Percentiles rank a stretch among this genome's conserved stretches.
phyloP scores from a whole-genome alignment of 2,113 vertebrate species.

The Callithrix jacchus region DNA sequence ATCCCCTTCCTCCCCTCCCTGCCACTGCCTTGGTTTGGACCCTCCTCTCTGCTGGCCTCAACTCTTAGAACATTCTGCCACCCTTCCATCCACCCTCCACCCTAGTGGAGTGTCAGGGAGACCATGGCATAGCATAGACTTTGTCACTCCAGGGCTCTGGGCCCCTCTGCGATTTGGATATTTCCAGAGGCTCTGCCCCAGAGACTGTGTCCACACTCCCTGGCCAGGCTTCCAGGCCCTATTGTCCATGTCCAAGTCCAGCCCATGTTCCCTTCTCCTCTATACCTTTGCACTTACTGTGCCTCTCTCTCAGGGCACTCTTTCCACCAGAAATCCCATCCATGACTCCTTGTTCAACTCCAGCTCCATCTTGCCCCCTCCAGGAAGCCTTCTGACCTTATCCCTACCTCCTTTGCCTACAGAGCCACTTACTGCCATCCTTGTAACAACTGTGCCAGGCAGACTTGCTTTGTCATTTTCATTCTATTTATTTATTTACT shows the following conservation, averaged over 20 bases:
- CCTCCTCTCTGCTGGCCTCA: background rate
- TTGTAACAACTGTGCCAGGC: background rate
- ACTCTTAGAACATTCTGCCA: background rate
- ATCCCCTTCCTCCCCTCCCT: no score
- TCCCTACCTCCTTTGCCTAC: background rate
- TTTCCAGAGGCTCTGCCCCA: background rate
- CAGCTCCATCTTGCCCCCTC: background rate
- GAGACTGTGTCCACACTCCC: background rate
- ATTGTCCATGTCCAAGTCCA: rapidly evolving
- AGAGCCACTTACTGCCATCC: background rate
- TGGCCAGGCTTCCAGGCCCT: background rate
- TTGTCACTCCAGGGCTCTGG: background rate
- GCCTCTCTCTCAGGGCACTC: background rate
- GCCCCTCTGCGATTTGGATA: background rate
- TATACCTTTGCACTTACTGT: background rate
- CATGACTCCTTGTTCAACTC: background rate
- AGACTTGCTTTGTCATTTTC: background rate
- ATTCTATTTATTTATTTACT: background rate
- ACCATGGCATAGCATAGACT: rapidly evolving
- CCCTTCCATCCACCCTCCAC: background rate
- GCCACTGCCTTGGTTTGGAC: background rate
- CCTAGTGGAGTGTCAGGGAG: background rate
- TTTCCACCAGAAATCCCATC: background rate
- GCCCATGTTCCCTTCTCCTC: background rate
- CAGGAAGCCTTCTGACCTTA: background rate